Evolutionary conservation across 1,140 invertebrate genomes (phyloP).

Genomic region (Pogonomyrmex barbatus): DNA sequence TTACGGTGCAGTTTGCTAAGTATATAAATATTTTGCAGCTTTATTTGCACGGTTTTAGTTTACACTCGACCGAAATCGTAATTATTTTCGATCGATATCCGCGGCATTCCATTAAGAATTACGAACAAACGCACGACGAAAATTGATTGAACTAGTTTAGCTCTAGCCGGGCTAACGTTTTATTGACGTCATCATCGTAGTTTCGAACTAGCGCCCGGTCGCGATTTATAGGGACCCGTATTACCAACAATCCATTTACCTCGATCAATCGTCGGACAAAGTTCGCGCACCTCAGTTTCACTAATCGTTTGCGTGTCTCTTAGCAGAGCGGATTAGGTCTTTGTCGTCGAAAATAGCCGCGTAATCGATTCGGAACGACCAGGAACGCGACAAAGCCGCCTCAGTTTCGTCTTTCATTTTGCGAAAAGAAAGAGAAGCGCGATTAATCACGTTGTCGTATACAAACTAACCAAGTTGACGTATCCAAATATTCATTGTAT

Average conservation of each 20-base stretch:
- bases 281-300: conserved; percentile 6
- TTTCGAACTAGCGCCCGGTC: conserved; percentile 31
- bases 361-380: conserved; percentile 39
- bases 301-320: conserved; percentile 38
- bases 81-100: conserved; percentile 14
- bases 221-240: not conserved
- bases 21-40: not conserved
- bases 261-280: conserved; percentile 1
- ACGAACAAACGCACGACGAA: conserved; percentile 11
- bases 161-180: conserved; percentile 5
- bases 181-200: conserved; percentile 39
- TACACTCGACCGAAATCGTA: not conserved
- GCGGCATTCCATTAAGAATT: conserved; percentile 5
- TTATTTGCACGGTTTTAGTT: not conserved
- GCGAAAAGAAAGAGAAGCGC: conserved; percentile 32
- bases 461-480: conserved; percentile 38
- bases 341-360: conserved; percentile 17
- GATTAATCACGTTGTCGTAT: conserved; percentile 62
- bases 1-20: not conserved
- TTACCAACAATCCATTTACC: conserved; percentile 37
- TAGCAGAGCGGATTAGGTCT: conserved; percentile 33
- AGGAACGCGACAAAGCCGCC: not conserved
- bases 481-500: conserved; percentile 67
- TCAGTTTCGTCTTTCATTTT: conserved; percentile 12
- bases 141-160: conserved; percentile 46